Evolutionary conservation across 92 coral and sea anemone genomes (phyloP), one percentile per base, ranked within the genome.

Genomic region (Muricea muricata): DNA sequence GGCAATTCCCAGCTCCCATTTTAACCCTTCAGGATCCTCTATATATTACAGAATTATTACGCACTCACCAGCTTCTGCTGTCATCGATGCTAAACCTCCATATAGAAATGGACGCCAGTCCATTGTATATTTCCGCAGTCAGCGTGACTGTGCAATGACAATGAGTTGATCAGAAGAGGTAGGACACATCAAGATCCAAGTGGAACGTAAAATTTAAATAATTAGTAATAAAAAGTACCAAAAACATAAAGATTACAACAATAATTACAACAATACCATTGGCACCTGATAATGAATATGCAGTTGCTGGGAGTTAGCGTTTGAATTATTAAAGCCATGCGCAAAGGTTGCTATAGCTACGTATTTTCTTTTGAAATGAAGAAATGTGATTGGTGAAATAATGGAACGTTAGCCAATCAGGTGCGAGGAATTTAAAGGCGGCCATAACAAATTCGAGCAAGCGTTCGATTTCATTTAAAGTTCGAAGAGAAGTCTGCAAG

Each of bases 21-120:
- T n/a, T n/a, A n/a, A n/a, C n/a, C n/a, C n/a, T n/a, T n/a, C n/a
- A n/a, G n/a, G n/a, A n/a, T n/a, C n/a, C n/a, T n/a, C n/a, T n/a
- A n/a, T n/a, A n/a, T n/a, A n/a, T n/a, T n/a, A n/a, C n/a, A n/a
- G n/a, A n/a, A n/a, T n/a, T n/a, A n/a, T n/a, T n/a, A n/a, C 60
- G 20, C 60, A 30, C 91, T 91, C 72, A 93, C 99, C 92, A 45
- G 89, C 76, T 76, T 97, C 99, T 50, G 99, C 99, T 1, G 99
- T 97, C 99, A 97, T 97, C 31, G 99, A 97, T 41, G 92, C 98
- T 50, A 94, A 75, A 13, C 99, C 99, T 57, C 99, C 99, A 89
- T 94, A 97, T 26, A 97, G 87, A 86, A 97, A 97, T 34, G 98
- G 99, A 63, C 93, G 92, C 88, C 93, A 97, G 81, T 97, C 99